Percentiles rank a stretch among this genome's conserved stretches.
These are phyloP conservation scores for Rhagoletis zephyria DNA, from an alignment of 1,140 invertebrate species.

Conservation along the genomic window DNA sequence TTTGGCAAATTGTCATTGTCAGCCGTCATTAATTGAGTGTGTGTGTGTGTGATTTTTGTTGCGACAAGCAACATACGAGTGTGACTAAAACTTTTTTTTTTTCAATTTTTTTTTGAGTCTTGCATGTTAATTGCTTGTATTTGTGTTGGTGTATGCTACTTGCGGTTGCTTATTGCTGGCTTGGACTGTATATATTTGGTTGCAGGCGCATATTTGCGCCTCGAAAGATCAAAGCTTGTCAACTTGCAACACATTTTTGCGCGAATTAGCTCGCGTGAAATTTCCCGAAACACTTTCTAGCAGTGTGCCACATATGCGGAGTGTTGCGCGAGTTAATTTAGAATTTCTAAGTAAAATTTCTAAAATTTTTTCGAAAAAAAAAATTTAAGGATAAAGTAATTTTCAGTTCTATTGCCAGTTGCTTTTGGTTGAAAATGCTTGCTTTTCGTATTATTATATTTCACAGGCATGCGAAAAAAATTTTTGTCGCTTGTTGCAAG, in stretches of 20 bases:
- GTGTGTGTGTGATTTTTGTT: conserved; percentile 5
- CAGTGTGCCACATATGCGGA: not conserved
- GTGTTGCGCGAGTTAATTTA: not conserved
- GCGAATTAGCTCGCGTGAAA: not conserved
- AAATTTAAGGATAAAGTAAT: too few relatives aligned
- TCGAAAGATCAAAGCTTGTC: conserved; percentile 42
- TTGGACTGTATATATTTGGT: not conserved
- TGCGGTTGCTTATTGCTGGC: not conserved
- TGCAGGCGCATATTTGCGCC: not conserved
- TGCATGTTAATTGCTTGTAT: conserved; percentile 25
- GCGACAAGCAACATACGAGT: conserved; percentile 14
- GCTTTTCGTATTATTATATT: not conserved
- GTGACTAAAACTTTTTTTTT: not conserved
- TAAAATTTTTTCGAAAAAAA: too few relatives aligned
- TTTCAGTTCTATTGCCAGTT: not conserved
- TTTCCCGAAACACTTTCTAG: too few relatives aligned
- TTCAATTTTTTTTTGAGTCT: not conserved
- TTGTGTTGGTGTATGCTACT: conserved; percentile 19
- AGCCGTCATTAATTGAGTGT: conserved; percentile 35
- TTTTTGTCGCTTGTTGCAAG: conserved; percentile 19
- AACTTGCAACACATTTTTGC: not conserved
- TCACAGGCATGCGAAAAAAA: not conserved
- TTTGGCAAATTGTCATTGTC: conserved; percentile 52
- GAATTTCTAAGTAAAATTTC: too few relatives aligned
- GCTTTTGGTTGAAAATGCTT: not conserved